These are phyloP conservation scores for Asteroscopus sphinx DNA, from an alignment of 2,888 invertebrate species.

Conservation along the genomic window DNA sequence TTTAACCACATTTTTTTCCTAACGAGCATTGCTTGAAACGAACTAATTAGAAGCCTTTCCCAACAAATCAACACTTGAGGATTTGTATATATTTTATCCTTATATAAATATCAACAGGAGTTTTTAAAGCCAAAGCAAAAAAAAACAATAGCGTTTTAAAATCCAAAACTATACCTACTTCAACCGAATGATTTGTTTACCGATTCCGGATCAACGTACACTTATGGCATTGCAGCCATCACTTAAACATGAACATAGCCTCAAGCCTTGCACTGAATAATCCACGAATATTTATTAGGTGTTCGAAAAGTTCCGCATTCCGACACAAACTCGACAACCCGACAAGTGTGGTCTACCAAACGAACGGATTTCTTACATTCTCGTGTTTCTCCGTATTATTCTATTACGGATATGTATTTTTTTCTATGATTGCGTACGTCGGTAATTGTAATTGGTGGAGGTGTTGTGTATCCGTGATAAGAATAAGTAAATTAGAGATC, in stretches of 20 bases:
- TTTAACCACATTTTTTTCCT: background rate
- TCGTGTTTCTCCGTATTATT: constrained; percentile 50
- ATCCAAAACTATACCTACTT: background rate
- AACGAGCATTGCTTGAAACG: background rate
- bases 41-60: no score
- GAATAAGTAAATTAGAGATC: no score
- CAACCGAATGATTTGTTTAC: constrained; percentile 4
- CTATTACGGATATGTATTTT: constrained; percentile 44
- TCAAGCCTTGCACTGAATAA: constrained; percentile 40
- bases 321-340: constrained; percentile 24
- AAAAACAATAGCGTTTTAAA: background rate
- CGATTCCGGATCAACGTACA: constrained; percentile 2
- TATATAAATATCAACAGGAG: no score
- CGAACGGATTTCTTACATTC: constrained; percentile 53
- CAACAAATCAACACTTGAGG: background rate
- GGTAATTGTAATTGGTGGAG: constrained; percentile 21
- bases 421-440: constrained; percentile 32
- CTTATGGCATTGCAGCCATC: constrained; percentile 32
- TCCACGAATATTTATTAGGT: constrained; percentile 50
- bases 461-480: constrained; percentile 25
- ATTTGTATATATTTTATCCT: no score
- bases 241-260: constrained; percentile 34
- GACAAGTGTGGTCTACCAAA: constrained; percentile 51
- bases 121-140: background rate
- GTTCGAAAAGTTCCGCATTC: constrained; percentile 57